phyloP scores from a whole-genome alignment of 2,888 invertebrate genomes.

The Scaeva pyrastri region DNA sequence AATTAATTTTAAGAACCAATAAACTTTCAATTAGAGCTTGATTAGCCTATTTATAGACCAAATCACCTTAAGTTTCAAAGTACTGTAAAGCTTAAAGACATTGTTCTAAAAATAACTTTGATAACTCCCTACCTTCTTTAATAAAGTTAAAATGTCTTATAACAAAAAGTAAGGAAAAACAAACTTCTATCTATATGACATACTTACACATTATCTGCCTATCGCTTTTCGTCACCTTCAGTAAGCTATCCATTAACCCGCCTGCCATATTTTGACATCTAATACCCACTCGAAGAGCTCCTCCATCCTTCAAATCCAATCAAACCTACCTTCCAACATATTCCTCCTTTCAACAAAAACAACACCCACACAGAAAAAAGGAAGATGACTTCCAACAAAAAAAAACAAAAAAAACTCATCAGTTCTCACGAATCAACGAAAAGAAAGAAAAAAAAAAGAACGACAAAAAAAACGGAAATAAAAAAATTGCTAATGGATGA shows the following conservation, averaged over 20 bases:
- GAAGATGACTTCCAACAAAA: not conserved
- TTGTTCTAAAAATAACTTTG: too few relatives aligned
- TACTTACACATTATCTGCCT: not conserved
- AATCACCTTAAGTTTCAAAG: too few relatives aligned
- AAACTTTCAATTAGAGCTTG: too few relatives aligned
- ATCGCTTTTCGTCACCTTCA: not conserved
- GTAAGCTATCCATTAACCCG: constrained; percentile 18
- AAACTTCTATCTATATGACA: not conserved
- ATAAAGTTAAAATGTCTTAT: too few relatives aligned
- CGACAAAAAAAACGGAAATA: not conserved
- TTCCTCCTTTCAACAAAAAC: constrained; percentile 43
- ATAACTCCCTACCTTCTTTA: too few relatives aligned
- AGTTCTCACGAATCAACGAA: constrained; percentile 27
- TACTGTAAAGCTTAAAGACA: too few relatives aligned
- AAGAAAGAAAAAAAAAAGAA: constrained; percentile 15
- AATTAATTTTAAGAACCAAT: too few relatives aligned
- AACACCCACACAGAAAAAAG: not conserved
- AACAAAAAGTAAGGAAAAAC: not conserved
- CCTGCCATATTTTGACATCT: constrained; percentile 11
- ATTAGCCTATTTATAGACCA: too few relatives aligned
- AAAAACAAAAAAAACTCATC: constrained; percentile 19
- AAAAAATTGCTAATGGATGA: constrained; percentile 62
- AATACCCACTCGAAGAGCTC: constrained; percentile 5
- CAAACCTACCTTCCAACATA: constrained; percentile 51
- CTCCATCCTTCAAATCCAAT: constrained; percentile 33